Base-by-base conservation (phyloP, 2,888 invertebrate species). In the Galerucella nymphaeae region DNA sequence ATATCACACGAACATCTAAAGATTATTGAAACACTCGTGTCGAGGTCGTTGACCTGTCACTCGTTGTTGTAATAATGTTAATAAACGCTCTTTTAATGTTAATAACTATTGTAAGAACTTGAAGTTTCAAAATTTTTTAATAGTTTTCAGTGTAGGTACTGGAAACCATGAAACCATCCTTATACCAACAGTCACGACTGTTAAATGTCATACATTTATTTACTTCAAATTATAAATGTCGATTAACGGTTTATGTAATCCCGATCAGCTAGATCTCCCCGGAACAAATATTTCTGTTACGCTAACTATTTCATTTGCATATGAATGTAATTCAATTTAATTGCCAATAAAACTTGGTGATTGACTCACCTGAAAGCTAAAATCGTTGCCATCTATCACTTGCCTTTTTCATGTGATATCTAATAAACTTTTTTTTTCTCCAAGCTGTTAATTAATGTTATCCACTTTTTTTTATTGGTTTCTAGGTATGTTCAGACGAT, bases 271-370 rank as follows among this genome's bases (percentile, higher is more conserved):
- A 38, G 53, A 65, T 64, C 50, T 64, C 50, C 50, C 23, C 30
- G 50, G 48, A 64, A 50, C 64, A 50, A 23, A 64, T 64, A 64
- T 65, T 30, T 65, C 53, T 55, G 65, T 53, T 65, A 6, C 65
- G 65, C 16, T 65, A 65, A 65, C 53, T 65, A 53, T 65, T 53
- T n/a, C 41, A 75, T 75, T 75, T 75, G 74, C 74, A 75, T 75
- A 75, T 72, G 71, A 72, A 72, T 71, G 71, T 70, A 68, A 75
- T 69, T 75, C 75, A 72, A 75, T 71, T 71, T 73, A 75, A 75
- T 75, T 71, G 75, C 71, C 71, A 71, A 69, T 73, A 73, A 75
- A 73, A 71, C 66, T 65, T 64, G 66, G 66, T 57, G 75, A 75
- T 72, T 68, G 70, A 75, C 72, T 72, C 75, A 64, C 71, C 20